phyloP scores from a whole-genome alignment of 2,888 invertebrate genomes.

The Diarsia rubi region DNA sequence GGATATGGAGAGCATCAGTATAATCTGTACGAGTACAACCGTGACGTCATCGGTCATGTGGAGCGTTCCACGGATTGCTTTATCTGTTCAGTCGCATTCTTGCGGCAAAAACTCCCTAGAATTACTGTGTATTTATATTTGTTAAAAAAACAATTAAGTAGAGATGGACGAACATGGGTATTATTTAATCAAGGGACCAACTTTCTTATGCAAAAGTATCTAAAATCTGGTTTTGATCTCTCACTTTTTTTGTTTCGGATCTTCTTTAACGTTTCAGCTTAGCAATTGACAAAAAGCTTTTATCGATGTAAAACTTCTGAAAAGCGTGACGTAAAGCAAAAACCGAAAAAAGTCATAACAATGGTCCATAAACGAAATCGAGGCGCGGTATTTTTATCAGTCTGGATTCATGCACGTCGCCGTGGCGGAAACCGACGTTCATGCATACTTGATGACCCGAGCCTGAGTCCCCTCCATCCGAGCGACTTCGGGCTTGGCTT shows the following conservation, averaged over 20 bases:
- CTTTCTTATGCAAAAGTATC: not conserved
- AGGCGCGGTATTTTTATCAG: slow-evolving; percentile 64
- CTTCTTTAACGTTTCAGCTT: not conserved
- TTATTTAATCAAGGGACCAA: not conserved
- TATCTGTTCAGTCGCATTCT: slow-evolving; percentile 84
- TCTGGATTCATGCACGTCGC: slow-evolving; percentile 62
- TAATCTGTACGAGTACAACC: slow-evolving; percentile 32
- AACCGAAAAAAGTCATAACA: slow-evolving; percentile 37
- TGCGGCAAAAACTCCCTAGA: slow-evolving; percentile 56
- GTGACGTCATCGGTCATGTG: slow-evolving; percentile 78
- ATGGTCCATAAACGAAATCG: slow-evolving; percentile 52
- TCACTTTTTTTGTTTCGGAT: not conserved
- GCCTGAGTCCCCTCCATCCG: slow-evolving; percentile 69
- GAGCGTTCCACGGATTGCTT: slow-evolving; percentile 70
- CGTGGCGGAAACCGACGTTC: slow-evolving; percentile 78
- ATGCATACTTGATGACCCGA: slow-evolving; percentile 81
- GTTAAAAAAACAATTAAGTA: slow-evolving; percentile 5
- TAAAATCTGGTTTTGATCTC: not conserved
- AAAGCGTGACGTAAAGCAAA: not conserved
- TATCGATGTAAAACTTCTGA: not conserved
- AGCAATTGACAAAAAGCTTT: not conserved
- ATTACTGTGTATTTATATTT: slow-evolving; percentile 74
- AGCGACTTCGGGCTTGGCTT: slow-evolving; percentile 63
- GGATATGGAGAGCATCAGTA: slow-evolving; percentile 48
- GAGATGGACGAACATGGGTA: not conserved